These are phyloP conservation scores for Agrilus planipennis DNA, from an alignment of 1,140 invertebrate genomes.

Conservation along the genomic window DNA sequence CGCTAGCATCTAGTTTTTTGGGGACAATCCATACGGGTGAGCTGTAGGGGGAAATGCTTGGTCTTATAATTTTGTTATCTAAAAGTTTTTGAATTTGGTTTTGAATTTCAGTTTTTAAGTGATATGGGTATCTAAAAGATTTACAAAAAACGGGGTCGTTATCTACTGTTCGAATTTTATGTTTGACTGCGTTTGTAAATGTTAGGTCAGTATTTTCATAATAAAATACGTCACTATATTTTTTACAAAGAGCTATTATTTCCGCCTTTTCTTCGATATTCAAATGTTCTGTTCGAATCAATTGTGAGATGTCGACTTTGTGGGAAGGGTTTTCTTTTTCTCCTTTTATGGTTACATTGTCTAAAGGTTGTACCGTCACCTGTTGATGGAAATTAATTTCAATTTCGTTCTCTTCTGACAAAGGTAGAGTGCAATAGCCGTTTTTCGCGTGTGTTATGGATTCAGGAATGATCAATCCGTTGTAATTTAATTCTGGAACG, in stretches of 20 bases:
- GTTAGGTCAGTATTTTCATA: neutral
- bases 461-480: neutral
- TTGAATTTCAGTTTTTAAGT: conserved; percentile 18
- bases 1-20: conserved; percentile 27
- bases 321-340: too few species aligned
- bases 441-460: neutral
- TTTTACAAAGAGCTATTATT: too few species aligned
- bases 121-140: conserved; percentile 15
- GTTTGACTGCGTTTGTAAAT: conserved; percentile 7
- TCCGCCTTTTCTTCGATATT: too few species aligned
- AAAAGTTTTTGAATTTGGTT: conserved; percentile 18
- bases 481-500: neutral
- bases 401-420: neutral
- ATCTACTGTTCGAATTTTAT: conserved; percentile 2
- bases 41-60: conserved; percentile 17
- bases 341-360: too few species aligned
- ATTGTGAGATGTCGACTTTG: too few species aligned
- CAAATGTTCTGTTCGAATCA: too few species aligned
- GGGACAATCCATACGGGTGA: conserved; percentile 22
- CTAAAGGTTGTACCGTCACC: too few species aligned
- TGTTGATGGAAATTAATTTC: conserved; percentile 6
- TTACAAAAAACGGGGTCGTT: conserved; percentile 6
- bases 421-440: neutral
- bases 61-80: conserved; percentile 22
- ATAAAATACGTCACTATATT: conserved; percentile 1